Conservation (phyloP, 2,797 vertebrate species). For the Acropternis orthonyx region DNA sequence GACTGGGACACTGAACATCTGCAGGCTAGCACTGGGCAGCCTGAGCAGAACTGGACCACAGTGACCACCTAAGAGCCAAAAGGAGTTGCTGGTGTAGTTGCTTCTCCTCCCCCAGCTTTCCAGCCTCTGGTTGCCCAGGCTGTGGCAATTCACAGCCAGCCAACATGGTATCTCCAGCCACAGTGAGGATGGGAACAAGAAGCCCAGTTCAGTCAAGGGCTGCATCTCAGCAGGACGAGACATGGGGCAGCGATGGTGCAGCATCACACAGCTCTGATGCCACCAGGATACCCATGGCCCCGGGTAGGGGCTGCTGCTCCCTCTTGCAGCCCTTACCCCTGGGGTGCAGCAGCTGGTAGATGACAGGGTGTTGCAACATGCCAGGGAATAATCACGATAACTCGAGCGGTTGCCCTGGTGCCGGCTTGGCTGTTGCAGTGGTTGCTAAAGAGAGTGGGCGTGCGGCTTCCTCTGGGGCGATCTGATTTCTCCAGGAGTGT, state of each 20-base stretch:
- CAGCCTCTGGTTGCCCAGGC: not conserved
- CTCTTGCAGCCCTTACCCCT: rapidly evolving
- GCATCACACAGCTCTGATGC: not conserved
- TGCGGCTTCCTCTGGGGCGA: conserved; percentile 65
- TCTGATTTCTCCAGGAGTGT: conserved; percentile 60
- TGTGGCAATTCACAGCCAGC: not conserved
- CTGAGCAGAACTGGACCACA: not conserved
- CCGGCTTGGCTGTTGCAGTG: conserved; percentile 67
- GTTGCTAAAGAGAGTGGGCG: conserved; percentile 40
- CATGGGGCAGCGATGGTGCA: rapidly evolving
- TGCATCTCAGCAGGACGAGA: not conserved
- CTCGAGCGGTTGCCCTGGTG: conserved; percentile 65
- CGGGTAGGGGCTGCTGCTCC: not conserved
- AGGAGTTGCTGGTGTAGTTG: not conserved
- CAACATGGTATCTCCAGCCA: not conserved
- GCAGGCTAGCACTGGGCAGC: not conserved
- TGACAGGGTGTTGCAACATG: conserved; percentile 44
- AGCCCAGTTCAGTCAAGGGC: not conserved
- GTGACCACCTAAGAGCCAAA: not conserved
- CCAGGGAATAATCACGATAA: conserved; percentile 58
- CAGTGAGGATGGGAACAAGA: not conserved
- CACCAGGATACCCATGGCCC: not conserved
- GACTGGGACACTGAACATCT: not conserved
- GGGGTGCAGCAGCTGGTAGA: not conserved
- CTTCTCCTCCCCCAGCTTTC: not conserved